Evolutionary conservation across 1,140 invertebrate genomes (phyloP).

Genomic region (Euborellia annulipes): DNA sequence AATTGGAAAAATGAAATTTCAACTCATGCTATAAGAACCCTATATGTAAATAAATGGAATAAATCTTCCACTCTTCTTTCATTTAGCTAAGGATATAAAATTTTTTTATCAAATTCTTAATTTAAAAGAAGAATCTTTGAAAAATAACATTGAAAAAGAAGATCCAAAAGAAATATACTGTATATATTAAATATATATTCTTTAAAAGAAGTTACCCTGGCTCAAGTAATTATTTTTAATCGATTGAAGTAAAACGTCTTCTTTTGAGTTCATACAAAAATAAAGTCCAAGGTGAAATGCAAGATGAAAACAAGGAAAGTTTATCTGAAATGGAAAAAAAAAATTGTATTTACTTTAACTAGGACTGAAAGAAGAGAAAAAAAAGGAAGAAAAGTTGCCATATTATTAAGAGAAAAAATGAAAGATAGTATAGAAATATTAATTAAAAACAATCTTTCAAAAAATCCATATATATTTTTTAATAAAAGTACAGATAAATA

Average conservation of each 20-base stretch:
- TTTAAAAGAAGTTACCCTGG: background rate
- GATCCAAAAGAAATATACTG: background rate
- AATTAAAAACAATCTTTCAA: background rate
- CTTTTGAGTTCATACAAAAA: background rate
- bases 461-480: background rate
- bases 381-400: conserved; percentile 5
- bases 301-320: background rate
- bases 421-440: background rate
- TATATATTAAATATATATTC: background rate
- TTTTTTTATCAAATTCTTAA: no score
- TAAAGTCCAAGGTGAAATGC: background rate
- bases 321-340: conserved; percentile 2
- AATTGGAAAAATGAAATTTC: conserved; percentile 3
- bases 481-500: background rate
- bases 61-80: background rate
- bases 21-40: background rate
- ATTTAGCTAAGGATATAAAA: background rate
- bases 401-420: background rate
- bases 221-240: background rate
- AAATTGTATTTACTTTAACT: background rate
- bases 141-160: background rate
- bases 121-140: background rate
- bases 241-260: background rate
- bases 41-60: conserved; percentile 5
- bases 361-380: background rate